Evolutionary conservation across 92 coral and sea anemone species (phyloP), one percentile per base, ranked within the genome.

Genomic region (Galaxea fascicularis): DNA sequence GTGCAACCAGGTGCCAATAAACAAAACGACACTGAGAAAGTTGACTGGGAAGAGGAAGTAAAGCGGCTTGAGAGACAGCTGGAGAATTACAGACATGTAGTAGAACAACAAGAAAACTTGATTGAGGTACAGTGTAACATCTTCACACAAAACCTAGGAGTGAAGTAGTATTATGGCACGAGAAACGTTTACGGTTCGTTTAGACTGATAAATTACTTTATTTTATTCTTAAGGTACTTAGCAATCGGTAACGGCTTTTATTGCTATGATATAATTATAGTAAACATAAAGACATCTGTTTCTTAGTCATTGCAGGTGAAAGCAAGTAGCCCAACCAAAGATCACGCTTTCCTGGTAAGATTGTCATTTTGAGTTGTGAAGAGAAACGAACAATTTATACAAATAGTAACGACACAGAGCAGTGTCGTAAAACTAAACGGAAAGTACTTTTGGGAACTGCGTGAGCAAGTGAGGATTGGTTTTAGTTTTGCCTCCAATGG

Each of bases 81-180:
- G 24, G 94, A 93, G 57, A 95, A 93, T 49, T 97, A 97, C 74
- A 90, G 98, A 65, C 95, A 93, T 78, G 93, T 97, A 39, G 98
- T 97, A 21, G 90, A 91, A 68, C 99, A 95, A 44, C 99, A 97
- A 71, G 98, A 95, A 73, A 85, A 91, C 15, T 89, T 95, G 18
- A 94, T 97, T 21, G 93, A 97, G 97, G 99, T 95, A n/a, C n/a
- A n/a, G n/a, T n/a, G n/a, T n/a, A 49, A 12, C 30, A 0, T 22
- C 8, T 29, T 65, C 41, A 25, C 10, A 16, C 15, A 60, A 22
- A 60, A 22, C 24, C 13, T 4, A 60, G 56, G 24, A 60, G n/a
- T n/a, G n/a, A n/a, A n/a, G n/a, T n/a, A n/a, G n/a, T n/a, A n/a
- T n/a, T n/a, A n/a, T n/a, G n/a, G n/a, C n/a, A n/a, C n/a, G n/a